Conservation (phyloP, 2,113 vertebrate species). For the Osmerus mordax region DNA sequence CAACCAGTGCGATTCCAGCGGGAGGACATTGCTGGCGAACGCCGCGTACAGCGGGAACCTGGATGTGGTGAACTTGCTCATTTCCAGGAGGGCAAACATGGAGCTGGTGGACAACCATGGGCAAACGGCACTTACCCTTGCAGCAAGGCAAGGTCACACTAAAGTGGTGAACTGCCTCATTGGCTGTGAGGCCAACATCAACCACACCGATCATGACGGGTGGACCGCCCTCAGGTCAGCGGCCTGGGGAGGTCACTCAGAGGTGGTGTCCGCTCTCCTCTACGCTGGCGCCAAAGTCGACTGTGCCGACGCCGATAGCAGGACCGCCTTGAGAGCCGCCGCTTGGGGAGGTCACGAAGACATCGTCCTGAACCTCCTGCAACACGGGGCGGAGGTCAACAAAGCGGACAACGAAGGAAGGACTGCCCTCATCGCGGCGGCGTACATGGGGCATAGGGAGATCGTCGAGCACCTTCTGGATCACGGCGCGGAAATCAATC, state of each 20-base stretch:
- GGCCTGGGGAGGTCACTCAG: constrained; percentile 95
- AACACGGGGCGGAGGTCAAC: constrained; percentile 94
- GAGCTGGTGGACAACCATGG: constrained; percentile 90
- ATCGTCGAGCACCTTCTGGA: constrained; percentile 95
- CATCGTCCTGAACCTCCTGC: constrained; percentile 92
- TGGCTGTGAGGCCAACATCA: constrained; percentile 89
- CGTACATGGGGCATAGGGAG: constrained; percentile 96
- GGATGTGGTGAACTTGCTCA: constrained; percentile 89
- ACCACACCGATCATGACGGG: constrained; percentile 94
- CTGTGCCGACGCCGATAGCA: constrained; percentile 90
- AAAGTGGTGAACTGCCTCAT: constrained; percentile 97
- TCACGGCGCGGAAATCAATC: constrained; percentile 91
- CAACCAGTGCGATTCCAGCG: constrained; percentile 89
- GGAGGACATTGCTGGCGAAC: constrained; percentile 87
- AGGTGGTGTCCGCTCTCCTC: constrained; percentile 92
- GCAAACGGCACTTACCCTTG: constrained; percentile 92
- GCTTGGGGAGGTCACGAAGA: constrained; percentile 98
- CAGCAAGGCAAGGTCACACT: constrained; percentile 93
- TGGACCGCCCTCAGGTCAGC: constrained; percentile 95
- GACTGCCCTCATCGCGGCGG: constrained; percentile 92
- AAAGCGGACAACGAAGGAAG: constrained; percentile 96
- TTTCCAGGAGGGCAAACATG: constrained; percentile 87
- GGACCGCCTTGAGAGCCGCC: constrained; percentile 90
- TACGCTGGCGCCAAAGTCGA: constrained; percentile 95
- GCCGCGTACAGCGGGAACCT: constrained; percentile 93